phyloP scores from a whole-genome alignment of 2,888 invertebrate genomes.

The Dolichomitus sp. region DNA sequence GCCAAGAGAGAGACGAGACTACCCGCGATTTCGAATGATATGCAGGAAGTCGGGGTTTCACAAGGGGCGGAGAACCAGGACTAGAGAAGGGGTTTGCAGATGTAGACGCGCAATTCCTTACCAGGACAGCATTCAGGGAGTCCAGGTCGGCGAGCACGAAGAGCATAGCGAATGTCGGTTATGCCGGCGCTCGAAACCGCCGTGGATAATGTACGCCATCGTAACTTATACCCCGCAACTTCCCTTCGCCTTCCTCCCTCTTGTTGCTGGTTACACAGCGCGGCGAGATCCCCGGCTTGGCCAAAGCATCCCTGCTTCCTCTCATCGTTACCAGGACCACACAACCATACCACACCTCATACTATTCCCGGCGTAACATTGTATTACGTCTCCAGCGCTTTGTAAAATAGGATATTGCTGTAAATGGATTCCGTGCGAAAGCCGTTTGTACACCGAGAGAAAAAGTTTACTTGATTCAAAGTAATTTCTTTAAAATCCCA shows the following conservation, averaged over 20 bases:
- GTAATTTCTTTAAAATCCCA: no score
- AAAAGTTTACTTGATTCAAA: no score
- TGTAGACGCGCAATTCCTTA: slow-evolving; percentile 52
- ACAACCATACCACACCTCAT: slow-evolving; percentile 23
- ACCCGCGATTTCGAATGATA: slow-evolving; percentile 44
- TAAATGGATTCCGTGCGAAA: slow-evolving; percentile 70
- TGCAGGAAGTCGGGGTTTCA: slow-evolving; percentile 35
- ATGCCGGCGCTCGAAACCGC: slow-evolving; percentile 73
- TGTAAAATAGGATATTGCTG: slow-evolving; percentile 78
- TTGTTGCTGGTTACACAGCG: slow-evolving; percentile 52
- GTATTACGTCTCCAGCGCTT: slow-evolving; percentile 74
- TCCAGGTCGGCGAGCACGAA: slow-evolving; percentile 52
- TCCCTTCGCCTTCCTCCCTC: slow-evolving; percentile 60
- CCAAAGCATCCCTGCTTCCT: slow-evolving; percentile 56
- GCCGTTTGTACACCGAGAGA: slow-evolving; percentile 69
- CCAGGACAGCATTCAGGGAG: slow-evolving; percentile 39
- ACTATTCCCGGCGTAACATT: slow-evolving; percentile 73
- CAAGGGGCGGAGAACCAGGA: not conserved
- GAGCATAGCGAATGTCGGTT: slow-evolving; percentile 28
- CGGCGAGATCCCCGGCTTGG: slow-evolving; percentile 32
- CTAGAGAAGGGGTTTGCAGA: slow-evolving; percentile 5
- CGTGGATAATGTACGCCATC: slow-evolving; percentile 77
- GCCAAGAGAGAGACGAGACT: slow-evolving; percentile 10
- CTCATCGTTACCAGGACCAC: slow-evolving; percentile 51
- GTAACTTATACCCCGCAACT: slow-evolving; percentile 75